Conservation (phyloP, 2,888 invertebrate genomes). For the Gerosis bhagava region DNA sequence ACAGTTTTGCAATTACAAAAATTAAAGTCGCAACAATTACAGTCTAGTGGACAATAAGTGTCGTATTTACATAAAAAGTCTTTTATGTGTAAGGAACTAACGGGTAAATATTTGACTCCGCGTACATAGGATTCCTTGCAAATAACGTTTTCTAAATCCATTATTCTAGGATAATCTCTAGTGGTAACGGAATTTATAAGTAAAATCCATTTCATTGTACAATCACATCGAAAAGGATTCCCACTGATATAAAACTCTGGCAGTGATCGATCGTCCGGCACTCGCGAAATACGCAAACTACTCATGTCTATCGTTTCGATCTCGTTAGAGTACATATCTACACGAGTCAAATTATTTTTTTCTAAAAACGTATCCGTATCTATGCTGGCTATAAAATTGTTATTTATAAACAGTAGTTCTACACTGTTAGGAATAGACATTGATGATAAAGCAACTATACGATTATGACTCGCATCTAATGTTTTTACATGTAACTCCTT, state of each 20-base stretch:
- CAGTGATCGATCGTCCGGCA: slow-evolving; percentile 85
- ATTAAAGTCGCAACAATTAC: slow-evolving; percentile 97
- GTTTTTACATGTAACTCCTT: slow-evolving; percentile 91
- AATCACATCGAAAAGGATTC: slow-evolving; percentile 97
- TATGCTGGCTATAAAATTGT: slow-evolving; percentile 91
- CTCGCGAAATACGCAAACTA: slow-evolving; percentile 88
- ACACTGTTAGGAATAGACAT: slow-evolving; percentile 94
- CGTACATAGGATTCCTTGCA: slow-evolving; percentile 93
- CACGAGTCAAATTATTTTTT: slow-evolving; percentile 91
- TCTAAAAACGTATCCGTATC: slow-evolving; percentile 93
- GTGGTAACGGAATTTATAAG: slow-evolving; percentile 92
- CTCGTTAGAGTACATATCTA: slow-evolving; percentile 95
- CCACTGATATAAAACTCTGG: slow-evolving; percentile 96
- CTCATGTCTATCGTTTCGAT: slow-evolving; percentile 91
- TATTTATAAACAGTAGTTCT: slow-evolving; percentile 93
- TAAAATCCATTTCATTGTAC: slow-evolving; percentile 97
- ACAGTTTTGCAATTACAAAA: slow-evolving; percentile 97
- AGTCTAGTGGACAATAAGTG: slow-evolving; percentile 94
- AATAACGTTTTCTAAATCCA: slow-evolving; percentile 94
- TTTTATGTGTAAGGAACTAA: slow-evolving; percentile 88
- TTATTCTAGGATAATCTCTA: slow-evolving; percentile 92
- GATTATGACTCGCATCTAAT: slow-evolving; percentile 94
- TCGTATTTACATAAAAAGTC: slow-evolving; percentile 96
- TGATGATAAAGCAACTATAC: slow-evolving; percentile 89
- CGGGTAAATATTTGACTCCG: slow-evolving; percentile 89